A percentile compares a stretch with the other conserved stretches of the same genome.
These are phyloP conservation scores for Paracyclopina nana DNA, from an alignment of 1,140 invertebrate genomes.

Conservation along the genomic window DNA sequence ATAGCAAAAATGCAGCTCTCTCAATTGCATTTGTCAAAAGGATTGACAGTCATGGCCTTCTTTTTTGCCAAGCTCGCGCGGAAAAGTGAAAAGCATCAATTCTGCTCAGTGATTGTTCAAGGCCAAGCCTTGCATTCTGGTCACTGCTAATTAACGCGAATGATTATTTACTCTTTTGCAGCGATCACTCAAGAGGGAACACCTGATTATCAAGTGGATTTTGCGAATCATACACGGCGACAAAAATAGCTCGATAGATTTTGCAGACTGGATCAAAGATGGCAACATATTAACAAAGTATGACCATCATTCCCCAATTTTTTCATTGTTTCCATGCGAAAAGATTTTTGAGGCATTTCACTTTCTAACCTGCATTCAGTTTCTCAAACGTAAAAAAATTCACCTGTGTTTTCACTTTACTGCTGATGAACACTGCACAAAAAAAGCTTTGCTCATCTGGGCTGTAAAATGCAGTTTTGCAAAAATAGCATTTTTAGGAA, in stretches of 20 bases:
- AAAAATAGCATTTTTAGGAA: background rate
- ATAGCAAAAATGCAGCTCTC: too few species aligned
- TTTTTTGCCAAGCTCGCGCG: too few species aligned
- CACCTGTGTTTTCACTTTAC: background rate
- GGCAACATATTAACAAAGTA: constrained; percentile 1
- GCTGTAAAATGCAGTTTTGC: too few species aligned
- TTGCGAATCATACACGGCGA: background rate
- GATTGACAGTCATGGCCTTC: too few species aligned
- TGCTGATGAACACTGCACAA: background rate
- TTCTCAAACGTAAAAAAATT: background rate
- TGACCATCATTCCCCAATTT: background rate
- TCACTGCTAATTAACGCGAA: too few species aligned
- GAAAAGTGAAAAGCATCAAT: too few species aligned
- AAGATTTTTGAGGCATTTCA: background rate
- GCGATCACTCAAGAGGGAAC: constrained; percentile 1
- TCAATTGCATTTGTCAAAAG: too few species aligned
- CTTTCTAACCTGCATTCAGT: background rate
- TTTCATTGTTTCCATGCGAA: background rate
- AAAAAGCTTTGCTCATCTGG: too few species aligned
- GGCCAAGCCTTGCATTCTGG: too few species aligned
- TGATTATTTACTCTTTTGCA: too few species aligned
- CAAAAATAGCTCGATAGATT: background rate
- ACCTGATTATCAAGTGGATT: background rate
- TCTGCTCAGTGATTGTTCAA: too few species aligned
- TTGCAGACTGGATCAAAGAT: background rate